Evolutionary conservation across 1,140 invertebrate species (phyloP).

Genomic region (Aplysia californica): DNA sequence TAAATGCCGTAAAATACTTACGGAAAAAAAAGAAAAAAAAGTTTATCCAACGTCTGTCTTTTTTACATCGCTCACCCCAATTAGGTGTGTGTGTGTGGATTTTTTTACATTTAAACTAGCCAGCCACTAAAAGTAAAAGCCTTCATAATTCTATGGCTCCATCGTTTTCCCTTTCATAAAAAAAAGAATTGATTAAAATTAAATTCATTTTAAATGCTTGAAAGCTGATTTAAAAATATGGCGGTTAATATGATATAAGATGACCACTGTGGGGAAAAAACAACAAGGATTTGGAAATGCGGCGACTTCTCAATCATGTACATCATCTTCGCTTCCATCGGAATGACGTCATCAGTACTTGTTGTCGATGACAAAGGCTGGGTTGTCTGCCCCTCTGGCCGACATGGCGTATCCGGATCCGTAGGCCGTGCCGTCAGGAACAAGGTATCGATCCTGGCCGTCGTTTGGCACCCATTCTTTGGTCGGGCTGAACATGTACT

Average conservation of each 20-base stretch:
- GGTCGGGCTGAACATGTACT: slow-evolving; percentile 21
- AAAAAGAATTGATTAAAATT: too few species aligned
- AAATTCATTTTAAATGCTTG: too few species aligned
- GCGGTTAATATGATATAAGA: not conserved
- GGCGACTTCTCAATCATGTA: not conserved
- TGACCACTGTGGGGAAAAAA: not conserved
- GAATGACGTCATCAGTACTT: not conserved
- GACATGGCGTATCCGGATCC: slow-evolving; percentile 9
- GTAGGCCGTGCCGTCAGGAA: not conserved
- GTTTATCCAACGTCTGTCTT: too few species aligned
- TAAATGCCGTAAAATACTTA: too few species aligned
- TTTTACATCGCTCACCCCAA: too few species aligned
- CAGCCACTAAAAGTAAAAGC: too few species aligned
- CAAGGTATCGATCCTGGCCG: not conserved
- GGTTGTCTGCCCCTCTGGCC: slow-evolving; percentile 16
- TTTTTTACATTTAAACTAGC: too few species aligned
- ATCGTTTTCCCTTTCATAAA: too few species aligned
- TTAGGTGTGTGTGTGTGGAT: too few species aligned
- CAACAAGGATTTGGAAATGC: too few species aligned
- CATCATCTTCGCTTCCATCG: not conserved
- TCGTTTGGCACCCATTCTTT: slow-evolving; percentile 19
- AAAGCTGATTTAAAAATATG: not conserved
- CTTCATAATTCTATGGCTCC: too few species aligned
- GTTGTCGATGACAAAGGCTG: not conserved
- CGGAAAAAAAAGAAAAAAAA: too few species aligned